Evolutionary conservation across 2,888 invertebrate species (phyloP), one percentile per base, ranked within the genome.

Genomic region (Phania funesta): DNA sequence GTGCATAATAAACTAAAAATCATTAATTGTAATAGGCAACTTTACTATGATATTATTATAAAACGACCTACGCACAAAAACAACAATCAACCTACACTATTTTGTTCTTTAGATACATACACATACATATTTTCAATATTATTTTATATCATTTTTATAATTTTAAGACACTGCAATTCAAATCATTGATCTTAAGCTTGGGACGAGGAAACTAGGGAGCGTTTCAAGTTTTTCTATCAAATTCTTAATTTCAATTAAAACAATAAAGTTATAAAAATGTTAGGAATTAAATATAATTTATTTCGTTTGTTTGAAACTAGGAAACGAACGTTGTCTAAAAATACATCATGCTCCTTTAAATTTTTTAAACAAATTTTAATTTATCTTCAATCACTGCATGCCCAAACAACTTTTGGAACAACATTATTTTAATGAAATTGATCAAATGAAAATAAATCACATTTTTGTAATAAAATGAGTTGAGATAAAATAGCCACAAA

Each of bases 61-160:
- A 77, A 44, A 16, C 41, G 16, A 44, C 78, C 78, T 65, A 78
- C 78, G 64, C 71, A 71, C 50, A 26, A 35, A 3, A 48, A 58
- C 38, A 24, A 58, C 48, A 58, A 26, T 22, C 71, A 65, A 32
- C 78, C 78, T 65, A 78, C 78, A 58, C 78, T 71, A 26, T 58
- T 54, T 65, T 41, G 38, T 32, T 67, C 41, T 11, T 44, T 26
- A 50, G 41, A 67, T 67, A 67, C 46, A 74, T 24, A 38, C 6
- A 58, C 9, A 11, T 41, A 52, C 20, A 56, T 6, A 35, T 35
- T 64, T 64, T 29, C 50, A 60, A 41, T 62, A 41, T n/a, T 54
- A 29, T 24, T 18, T 29, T 20, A 35, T 50, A 16, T 29, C 1
- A 38, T 13, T 50, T 32, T 65, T 65, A n/a, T 24, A 64, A 20